Evolutionary conservation across 2,888 invertebrate genomes (phyloP), one percentile per base, ranked within the genome.

Genomic region (Lasiommata megera): DNA sequence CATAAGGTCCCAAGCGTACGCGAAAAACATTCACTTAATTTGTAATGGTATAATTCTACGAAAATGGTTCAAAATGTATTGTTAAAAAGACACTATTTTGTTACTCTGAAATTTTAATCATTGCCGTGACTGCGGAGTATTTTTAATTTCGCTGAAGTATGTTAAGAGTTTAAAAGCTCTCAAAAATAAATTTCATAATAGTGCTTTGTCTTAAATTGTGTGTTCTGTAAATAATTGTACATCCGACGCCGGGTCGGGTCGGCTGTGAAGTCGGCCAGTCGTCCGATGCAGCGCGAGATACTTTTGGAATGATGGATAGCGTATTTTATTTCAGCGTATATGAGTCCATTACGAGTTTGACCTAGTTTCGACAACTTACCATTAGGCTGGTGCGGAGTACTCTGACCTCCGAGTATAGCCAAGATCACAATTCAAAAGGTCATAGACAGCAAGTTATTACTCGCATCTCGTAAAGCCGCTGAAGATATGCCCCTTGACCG

Each of bases 401-500:
- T 5, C 23, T 23, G 41, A 23, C 7, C 41, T 43, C 18, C n/a
- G n/a, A n/a, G 17, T 40, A 17, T 40, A 44, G 46, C 29, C 31
- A 31, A 46, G 31, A 31, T 46, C 46, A 46, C 31, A 46, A 31
- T 46, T 46, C 6, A 46, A 46, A 31, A 48, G 48, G 48, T 48
- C 48, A 48, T 23, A 37, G 12, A 12, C 48, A 9, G 34, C n/a
- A 17, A 23, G 48, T 37, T 36, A 23, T 9, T 12, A 9, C 36
- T n/a, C 36, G 38, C 41, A 41, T 23, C 12, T 37, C 17, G 23
- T 3, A 23, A 23, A 18, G 23, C 48, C 31, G 16, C 14, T 43
- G 28, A 47, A 31, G 2, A 1, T 18, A 5, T 17, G 36, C 48
- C 51, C 17, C 40, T 60, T 51, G 46, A 57, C 54, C 60, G 50